Evolutionary conservation across 2,113 vertebrate species (phyloP).

Genomic region (Alouatta palliata): DNA sequence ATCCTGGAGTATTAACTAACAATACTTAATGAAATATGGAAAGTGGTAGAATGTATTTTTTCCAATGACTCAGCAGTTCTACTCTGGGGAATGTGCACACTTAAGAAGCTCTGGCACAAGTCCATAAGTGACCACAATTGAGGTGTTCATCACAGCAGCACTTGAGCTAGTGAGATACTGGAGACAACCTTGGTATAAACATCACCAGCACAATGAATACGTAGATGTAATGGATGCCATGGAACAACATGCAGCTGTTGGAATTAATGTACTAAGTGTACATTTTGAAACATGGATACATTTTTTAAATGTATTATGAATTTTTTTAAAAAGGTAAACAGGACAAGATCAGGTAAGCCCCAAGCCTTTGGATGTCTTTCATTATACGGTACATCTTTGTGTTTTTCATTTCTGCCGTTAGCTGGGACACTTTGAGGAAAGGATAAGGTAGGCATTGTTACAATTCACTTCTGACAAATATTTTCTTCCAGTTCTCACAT

Average conservation of each 20-base stretch:
- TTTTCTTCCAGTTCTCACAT: background rate
- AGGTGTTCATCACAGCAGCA: background rate
- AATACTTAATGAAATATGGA: background rate
- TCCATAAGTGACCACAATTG: background rate
- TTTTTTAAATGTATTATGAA: conserved; percentile 13
- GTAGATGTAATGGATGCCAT: background rate
- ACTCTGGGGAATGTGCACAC: background rate
- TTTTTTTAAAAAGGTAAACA: background rate
- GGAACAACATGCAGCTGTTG: background rate
- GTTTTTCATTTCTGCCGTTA: conserved; percentile 21
- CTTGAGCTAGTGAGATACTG: background rate
- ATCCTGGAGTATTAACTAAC: background rate
- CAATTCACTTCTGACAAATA: background rate
- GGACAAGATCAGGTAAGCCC: background rate
- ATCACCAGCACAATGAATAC: background rate
- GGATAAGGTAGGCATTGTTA: background rate
- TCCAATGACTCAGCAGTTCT: background rate
- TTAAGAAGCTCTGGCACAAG: background rate
- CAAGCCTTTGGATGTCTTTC: background rate
- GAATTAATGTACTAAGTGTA: background rate
- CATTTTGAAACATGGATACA: background rate
- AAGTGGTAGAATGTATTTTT: background rate
- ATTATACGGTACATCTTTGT: background rate
- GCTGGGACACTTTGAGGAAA: background rate
- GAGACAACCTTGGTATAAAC: background rate